These are phyloP conservation scores for Emydocephalus ijimae DNA, from an alignment of 2,113 vertebrate species.

Conservation along the genomic window DNA sequence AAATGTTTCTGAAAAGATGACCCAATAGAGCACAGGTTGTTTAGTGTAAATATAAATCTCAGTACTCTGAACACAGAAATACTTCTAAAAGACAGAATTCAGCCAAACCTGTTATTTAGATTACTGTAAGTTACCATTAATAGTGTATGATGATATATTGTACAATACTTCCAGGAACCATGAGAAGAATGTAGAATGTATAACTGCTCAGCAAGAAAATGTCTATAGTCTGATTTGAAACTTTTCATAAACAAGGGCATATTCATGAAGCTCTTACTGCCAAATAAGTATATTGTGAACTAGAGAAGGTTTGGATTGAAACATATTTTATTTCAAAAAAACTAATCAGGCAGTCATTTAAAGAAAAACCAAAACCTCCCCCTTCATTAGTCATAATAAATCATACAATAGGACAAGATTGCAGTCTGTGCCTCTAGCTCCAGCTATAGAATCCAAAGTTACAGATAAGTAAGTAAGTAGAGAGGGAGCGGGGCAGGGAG, in stretches of 20 bases:
- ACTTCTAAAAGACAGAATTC: not conserved
- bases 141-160: not conserved
- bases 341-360: not conserved
- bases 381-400: not conserved
- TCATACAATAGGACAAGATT: not conserved
- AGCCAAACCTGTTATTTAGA: not conserved
- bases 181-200: not conserved
- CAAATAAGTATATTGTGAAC: not conserved
- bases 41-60: not conserved
- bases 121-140: not conserved
- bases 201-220: not conserved
- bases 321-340: not conserved
- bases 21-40: not conserved
- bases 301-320: not conserved
- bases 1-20: not conserved
- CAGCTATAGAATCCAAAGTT: not conserved
- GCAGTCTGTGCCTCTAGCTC: not conserved
- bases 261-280: not conserved
- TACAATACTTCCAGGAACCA: not conserved
- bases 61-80: not conserved
- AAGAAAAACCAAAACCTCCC: not conserved
- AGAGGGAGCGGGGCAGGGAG: too few relatives aligned
- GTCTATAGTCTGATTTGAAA: not conserved
- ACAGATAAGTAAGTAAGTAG: not conserved
- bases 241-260: not conserved